Evolutionary conservation across 1,140 invertebrate genomes (phyloP), one percentile per base, ranked within the genome.

Genomic region (Hormaphis cornu): DNA sequence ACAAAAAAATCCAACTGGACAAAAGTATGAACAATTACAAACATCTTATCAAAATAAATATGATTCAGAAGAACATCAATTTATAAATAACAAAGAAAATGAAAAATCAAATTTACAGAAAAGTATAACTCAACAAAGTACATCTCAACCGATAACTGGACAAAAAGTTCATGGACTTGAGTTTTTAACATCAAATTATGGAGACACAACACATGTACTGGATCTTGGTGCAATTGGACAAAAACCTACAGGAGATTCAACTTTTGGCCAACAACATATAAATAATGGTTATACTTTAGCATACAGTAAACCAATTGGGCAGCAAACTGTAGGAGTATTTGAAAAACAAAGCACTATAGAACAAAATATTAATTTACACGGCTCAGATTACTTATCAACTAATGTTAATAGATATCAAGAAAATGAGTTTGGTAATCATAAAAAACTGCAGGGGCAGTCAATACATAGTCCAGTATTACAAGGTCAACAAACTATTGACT

Each of bases 401-500:
- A n/a, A 8, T 16, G 6, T 26, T 59, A 22, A 54, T 20, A 35
- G 20, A 14, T 20, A 33, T 2, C n/a, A 54, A 54, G 28, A 33
- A 33, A 54, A 42, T n/a, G 7, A 26, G 3, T 3, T 42, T 59
- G 18, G 0, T 44, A 24, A 44, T 42, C 3, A 59, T 0, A 16
- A 40, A 59, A 59, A 12, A 1, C 14, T 9, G 7, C 16, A 30
- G 3, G 37, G 22, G 22, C n/a, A 28, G 22, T 48, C n/a, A 28
- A 28, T 33, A 42, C n/a, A 59, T n/a, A 42, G 7, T 59, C 14
- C 12, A 28, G 16, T 1, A 26, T 42, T 18, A 20, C 9, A 56
- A 10, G 56, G 22, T 16, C 37, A 61, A 61, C 8, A 61, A 61
- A 44, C 24, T 44, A n/a, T 59, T 59, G 56, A 59, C 8, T 59